Evolutionary conservation across 1,140 invertebrate species (phyloP).

Genomic region (Drosophila pruinosa): DNA sequence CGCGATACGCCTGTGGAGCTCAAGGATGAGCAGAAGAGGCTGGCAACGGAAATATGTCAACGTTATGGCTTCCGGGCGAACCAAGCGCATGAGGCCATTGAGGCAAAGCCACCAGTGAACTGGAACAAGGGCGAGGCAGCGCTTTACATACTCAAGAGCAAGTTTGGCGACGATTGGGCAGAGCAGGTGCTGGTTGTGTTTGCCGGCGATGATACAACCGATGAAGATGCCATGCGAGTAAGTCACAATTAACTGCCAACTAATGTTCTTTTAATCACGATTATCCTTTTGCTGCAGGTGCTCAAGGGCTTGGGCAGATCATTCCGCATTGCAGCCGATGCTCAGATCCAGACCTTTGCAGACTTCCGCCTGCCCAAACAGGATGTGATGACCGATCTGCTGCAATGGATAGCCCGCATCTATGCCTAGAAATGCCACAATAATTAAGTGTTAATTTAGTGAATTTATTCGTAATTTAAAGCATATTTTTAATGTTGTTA

Average conservation of each 20-base stretch:
- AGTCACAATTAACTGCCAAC: conserved; percentile 36
- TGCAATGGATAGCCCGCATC: conserved; percentile 88
- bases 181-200: conserved; percentile 93
- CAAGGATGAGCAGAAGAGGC: conserved; percentile 85
- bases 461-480: not conserved
- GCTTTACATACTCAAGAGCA: conserved; percentile 93
- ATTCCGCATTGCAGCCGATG: conserved; percentile 91
- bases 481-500: not conserved
- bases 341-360: conserved; percentile 91
- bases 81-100: conserved; percentile 91
- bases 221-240: conserved; percentile 95
- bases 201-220: conserved; percentile 94
- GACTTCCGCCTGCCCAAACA: conserved; percentile 92
- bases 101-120: conserved; percentile 93
- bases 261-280: not conserved
- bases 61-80: conserved; percentile 89
- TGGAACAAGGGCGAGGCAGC: conserved; percentile 95
- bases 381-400: conserved; percentile 92
- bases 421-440: conserved; percentile 34
- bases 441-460: conserved; percentile 3
- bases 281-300: conserved; percentile 84
- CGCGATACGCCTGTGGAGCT: conserved; percentile 89
- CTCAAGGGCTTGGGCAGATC: conserved; percentile 94
- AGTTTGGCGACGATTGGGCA: conserved; percentile 94
- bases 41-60: conserved; percentile 88